Base-by-base conservation (phyloP, 1,140 invertebrate species). In the Drosophila truncata region DNA sequence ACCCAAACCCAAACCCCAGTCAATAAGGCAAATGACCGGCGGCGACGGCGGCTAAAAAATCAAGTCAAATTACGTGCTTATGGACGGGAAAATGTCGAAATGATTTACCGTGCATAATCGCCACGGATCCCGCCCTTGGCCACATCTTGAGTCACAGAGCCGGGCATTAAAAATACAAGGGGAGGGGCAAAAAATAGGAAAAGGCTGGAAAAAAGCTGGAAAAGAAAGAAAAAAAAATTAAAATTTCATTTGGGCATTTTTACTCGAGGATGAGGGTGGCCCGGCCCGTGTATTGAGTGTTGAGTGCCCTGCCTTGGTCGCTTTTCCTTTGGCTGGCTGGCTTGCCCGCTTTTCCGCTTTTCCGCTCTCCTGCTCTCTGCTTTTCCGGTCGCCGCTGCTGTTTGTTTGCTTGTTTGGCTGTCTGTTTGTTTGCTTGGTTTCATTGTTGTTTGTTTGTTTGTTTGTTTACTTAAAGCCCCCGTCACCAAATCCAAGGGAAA, bases 21-120 rank as follows among this genome's bases (percentile, higher is more conserved):
- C 85, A 88, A 88, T 90, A 88, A 90, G 72, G 29, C 78, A 71
- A 88, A 85, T 78, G 73, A 55, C 57, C 76, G 67, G 52, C 59
- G 62, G 70, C 39, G 50, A 29, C 41, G 47, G 35, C 46, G 39
- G 55, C 67, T 57, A 55, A 86, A 81, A 86, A 88, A 88, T 88
- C 85, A 91, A 88, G 90, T 84, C 88, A 85, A 91, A 91, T 91
- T 87, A 91, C 84, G 88, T 91, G 88, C 88, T 91, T 91, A 91
- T 91, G 81, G 83, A 84, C 83, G 85, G 71, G 86, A 85, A 91
- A 91, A 91, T 91, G 85, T 91, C 84, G 85, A 91, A 91, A 91
- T 91, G 90, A 91, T 91, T 91, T 91, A 91, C 90, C 90, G 90
- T 90, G 81, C 78, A 90, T 91, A 91, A 91, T 91, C 84, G 84